Evolutionary conservation across 1,140 invertebrate genomes (phyloP).

Genomic region (Heliconius hewitsoni): DNA sequence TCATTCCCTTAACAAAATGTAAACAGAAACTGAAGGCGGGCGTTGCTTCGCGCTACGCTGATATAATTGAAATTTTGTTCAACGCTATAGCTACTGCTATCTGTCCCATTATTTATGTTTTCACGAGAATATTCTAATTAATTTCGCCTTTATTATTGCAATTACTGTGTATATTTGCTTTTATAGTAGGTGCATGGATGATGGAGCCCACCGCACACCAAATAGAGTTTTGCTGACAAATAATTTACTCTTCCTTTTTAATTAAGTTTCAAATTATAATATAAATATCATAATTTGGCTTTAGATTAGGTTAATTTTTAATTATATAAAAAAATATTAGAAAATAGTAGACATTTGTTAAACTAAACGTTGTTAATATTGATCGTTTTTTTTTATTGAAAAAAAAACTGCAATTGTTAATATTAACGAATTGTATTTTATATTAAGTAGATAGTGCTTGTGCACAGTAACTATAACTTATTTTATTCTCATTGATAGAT

Average conservation of each 20-base stretch:
- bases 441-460: no score
- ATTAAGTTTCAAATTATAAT: background rate
- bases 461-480: no score
- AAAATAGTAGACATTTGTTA: no score
- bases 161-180: constrained; percentile 25
- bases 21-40: constrained; percentile 62
- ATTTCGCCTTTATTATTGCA: constrained; percentile 51
- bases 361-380: no score
- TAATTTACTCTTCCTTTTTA: background rate
- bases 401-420: no score
- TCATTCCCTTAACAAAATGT: constrained; percentile 75
- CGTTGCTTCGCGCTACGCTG: constrained; percentile 48
- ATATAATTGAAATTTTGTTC: constrained; percentile 75
- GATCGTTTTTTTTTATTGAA: no score
- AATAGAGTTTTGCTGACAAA: background rate
- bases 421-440: no score
- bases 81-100: constrained; percentile 50
- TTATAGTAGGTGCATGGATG: constrained; percentile 22
- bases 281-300: background rate
- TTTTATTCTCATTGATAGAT: no score
- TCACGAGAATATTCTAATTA: constrained; percentile 61
- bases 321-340: background rate
- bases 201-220: background rate
- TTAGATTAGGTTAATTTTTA: background rate
- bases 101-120: constrained; percentile 63